Conservation (phyloP, 1,140 invertebrate genomes). For the Tetragnatha versicolor region DNA sequence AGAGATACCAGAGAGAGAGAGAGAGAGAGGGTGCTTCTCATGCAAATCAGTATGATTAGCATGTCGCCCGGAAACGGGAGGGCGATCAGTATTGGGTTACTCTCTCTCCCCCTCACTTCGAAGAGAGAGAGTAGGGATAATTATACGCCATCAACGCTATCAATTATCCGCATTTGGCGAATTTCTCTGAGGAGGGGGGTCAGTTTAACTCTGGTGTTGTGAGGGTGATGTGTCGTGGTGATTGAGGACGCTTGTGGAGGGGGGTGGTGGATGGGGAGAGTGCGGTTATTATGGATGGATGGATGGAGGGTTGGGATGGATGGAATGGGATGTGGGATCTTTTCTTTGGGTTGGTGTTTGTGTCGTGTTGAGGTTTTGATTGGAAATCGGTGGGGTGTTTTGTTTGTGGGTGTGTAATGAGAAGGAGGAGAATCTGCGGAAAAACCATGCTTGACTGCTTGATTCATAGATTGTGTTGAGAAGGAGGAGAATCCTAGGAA, state of each 20-base stretch:
- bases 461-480: no score
- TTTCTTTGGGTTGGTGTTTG: not conserved
- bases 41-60: constrained; percentile 54
- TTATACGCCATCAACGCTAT: constrained; percentile 54
- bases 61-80: constrained; percentile 34
- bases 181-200: constrained; percentile 39
- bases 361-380: no score
- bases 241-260: constrained; percentile 33
- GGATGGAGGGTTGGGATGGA: constrained; percentile 2
- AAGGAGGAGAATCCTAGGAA: no score
- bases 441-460: no score
- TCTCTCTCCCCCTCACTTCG: not conserved
- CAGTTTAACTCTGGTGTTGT: not conserved
- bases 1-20: no score
- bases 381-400: no score
- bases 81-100: constrained; percentile 14
- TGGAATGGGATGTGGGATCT: not conserved
- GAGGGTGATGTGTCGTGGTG: constrained; percentile 37
- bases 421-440: no score
- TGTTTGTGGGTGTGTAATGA: no score
- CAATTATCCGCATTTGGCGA: constrained; percentile 46
- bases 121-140: constrained; percentile 33
- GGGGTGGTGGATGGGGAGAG: constrained; percentile 22
- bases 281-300: constrained; percentile 18
- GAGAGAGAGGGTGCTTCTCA: constrained; percentile 76